phyloP scores from a whole-genome alignment of 2,113 vertebrate genomes.

The Amphiprion ocellaris region DNA sequence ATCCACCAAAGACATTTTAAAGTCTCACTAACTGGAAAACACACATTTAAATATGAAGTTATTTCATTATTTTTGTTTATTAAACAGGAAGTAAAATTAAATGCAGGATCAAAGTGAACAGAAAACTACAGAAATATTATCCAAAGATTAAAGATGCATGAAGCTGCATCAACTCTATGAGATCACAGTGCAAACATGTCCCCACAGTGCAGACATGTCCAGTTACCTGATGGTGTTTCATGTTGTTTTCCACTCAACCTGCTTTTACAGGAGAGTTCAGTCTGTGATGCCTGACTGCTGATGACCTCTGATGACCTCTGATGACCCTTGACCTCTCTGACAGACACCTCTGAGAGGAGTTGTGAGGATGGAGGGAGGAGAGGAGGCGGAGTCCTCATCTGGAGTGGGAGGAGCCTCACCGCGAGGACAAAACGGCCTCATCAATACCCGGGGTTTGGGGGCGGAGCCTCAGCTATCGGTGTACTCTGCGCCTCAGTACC shows the following conservation, averaged over 20 bases:
- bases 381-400: not conserved
- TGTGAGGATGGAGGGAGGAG: constrained; percentile 68
- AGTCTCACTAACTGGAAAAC: too few relatives aligned
- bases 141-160: too few relatives aligned
- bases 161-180: too few relatives aligned
- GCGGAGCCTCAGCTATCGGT: constrained; percentile 86
- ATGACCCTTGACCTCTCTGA: constrained; percentile 47
- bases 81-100: too few relatives aligned
- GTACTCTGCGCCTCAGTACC: constrained; percentile 90
- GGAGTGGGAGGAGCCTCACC: too few relatives aligned
- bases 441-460: constrained; percentile 89
- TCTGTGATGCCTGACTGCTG: constrained; percentile 27
- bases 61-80: too few relatives aligned
- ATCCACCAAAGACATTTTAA: too few relatives aligned
- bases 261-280: constrained; percentile 43
- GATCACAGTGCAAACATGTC: not conserved
- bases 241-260: not conserved
- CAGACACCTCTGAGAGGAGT: constrained; percentile 57
- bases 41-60: too few relatives aligned
- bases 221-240: not conserved
- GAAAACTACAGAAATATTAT: too few relatives aligned
- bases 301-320: too few relatives aligned
- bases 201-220: too few relatives aligned
- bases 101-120: too few relatives aligned
- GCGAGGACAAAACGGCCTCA: constrained; percentile 87